These are phyloP conservation scores for Rhea americana DNA, from an alignment of 2,113 vertebrate species.

Conservation along the genomic window DNA sequence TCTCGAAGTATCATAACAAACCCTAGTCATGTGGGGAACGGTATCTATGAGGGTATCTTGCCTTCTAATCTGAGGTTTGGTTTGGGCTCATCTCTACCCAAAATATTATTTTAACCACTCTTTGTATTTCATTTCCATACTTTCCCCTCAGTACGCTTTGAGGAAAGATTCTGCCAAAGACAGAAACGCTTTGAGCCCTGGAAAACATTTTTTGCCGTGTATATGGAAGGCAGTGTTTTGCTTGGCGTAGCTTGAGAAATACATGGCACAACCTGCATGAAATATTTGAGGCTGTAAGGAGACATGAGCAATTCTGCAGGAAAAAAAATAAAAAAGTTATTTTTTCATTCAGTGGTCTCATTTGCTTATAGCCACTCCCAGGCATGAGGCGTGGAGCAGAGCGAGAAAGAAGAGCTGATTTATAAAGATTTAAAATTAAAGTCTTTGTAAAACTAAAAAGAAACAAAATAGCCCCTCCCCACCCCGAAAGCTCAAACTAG, in stretches of 20 bases:
- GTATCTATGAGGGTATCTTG: constrained; percentile 26
- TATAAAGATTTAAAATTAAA: constrained; percentile 35
- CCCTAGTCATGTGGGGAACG: neutral
- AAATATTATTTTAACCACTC: constrained; percentile 68
- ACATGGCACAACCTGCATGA: constrained; percentile 68
- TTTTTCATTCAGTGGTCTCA: constrained; percentile 53
- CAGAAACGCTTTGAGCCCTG: constrained; percentile 66
- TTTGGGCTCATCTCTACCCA: constrained; percentile 52
- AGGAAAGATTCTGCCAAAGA: constrained; percentile 64
- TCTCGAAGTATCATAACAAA: constrained; percentile 28
- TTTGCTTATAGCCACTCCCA: constrained; percentile 51
- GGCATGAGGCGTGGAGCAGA: neutral
- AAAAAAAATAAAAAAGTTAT: neutral
- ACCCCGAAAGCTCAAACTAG: neutral
- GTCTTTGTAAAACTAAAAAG: neutral
- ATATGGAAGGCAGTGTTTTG: constrained; percentile 53
- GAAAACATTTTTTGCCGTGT: constrained; percentile 54
- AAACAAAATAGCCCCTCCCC: neutral
- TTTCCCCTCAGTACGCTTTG: constrained; percentile 46
- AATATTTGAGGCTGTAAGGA: constrained; percentile 64
- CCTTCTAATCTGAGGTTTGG: constrained; percentile 36
- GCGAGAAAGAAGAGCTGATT: constrained; percentile 23
- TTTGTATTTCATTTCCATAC: constrained; percentile 61
- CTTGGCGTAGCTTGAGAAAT: constrained; percentile 61
- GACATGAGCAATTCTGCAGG: constrained; percentile 31